Conservation (phyloP, 2,888 invertebrate genomes). For the Dichetophora obliterata region DNA sequence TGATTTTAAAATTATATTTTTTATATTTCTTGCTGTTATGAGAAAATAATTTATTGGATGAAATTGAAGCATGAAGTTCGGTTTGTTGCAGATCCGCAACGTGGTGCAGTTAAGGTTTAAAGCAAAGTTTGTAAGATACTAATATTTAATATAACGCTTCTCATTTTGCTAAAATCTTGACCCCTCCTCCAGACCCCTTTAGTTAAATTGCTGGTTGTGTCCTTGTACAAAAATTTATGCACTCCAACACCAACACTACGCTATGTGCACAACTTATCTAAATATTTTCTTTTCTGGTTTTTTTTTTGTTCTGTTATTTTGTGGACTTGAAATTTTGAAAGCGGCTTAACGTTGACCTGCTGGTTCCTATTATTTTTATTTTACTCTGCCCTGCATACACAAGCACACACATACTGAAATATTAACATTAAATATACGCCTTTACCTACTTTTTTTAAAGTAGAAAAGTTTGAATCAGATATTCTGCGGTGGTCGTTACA, state of each 20-base stretch:
- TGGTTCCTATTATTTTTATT: background rate
- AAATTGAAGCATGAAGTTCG: too few species aligned
- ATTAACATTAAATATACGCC: background rate
- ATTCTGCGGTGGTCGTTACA: background rate
- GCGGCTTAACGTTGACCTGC: constrained; percentile 16
- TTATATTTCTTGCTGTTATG: too few species aligned
- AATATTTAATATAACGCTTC: too few species aligned
- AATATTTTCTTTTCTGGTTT: background rate
- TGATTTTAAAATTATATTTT: too few species aligned
- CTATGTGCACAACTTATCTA: constrained; percentile 6
- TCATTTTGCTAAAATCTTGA: too few species aligned
- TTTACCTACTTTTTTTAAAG: background rate
- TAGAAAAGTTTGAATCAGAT: background rate
- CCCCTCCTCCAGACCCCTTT: too few species aligned
- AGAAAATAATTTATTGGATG: too few species aligned
- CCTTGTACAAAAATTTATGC: too few species aligned
- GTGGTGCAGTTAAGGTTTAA: too few species aligned
- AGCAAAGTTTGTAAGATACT: too few species aligned
- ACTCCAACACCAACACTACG: background rate
- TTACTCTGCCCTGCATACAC: background rate
- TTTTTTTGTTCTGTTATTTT: constrained; percentile 15
- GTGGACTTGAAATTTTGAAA: constrained; percentile 23
- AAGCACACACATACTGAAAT: background rate
- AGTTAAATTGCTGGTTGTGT: too few species aligned
- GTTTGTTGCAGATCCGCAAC: too few species aligned